Conservation (phyloP, 2,888 invertebrate genomes). For the Myopa tessellatipennis region DNA sequence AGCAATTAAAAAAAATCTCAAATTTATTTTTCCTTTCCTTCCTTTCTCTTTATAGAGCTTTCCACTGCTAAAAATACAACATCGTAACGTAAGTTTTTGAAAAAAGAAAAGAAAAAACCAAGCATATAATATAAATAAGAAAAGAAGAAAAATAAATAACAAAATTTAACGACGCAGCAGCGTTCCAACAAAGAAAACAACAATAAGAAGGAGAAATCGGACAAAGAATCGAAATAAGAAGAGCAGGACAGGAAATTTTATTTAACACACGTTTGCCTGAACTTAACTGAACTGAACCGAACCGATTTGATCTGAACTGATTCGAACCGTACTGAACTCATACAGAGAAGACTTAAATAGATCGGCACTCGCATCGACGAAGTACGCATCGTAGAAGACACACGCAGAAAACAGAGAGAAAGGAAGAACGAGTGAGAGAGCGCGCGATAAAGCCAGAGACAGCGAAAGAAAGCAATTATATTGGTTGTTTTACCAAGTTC, state of each 20-base stretch:
- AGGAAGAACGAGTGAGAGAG: not conserved
- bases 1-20: too few species aligned
- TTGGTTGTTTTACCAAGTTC: slow-evolving; percentile 33
- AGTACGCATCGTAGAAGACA: not conserved
- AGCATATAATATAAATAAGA: too few species aligned
- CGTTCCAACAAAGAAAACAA: not conserved
- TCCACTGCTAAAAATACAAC: slow-evolving; percentile 28
- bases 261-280: slow-evolving; percentile 27
- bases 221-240: not conserved
- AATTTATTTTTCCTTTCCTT: not conserved
- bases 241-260: slow-evolving; percentile 21
- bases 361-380: not conserved
- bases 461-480: not conserved
- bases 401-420: not conserved
- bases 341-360: not conserved
- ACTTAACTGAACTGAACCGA: not conserved
- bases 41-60: slow-evolving; percentile 19
- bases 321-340: slow-evolving; percentile 1
- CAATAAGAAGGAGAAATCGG: not conserved
- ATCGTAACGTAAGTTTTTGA: not conserved
- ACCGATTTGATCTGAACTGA: slow-evolving; percentile 1
- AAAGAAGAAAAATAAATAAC: too few species aligned
- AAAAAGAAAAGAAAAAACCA: not conserved
- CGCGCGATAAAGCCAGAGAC: slow-evolving; percentile 11
- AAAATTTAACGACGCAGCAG: too few species aligned